Evolutionary conservation across 2,113 vertebrate genomes (phyloP), one percentile per base, ranked within the genome.

Genomic region (Hydrochoerus hydrochaeris): DNA sequence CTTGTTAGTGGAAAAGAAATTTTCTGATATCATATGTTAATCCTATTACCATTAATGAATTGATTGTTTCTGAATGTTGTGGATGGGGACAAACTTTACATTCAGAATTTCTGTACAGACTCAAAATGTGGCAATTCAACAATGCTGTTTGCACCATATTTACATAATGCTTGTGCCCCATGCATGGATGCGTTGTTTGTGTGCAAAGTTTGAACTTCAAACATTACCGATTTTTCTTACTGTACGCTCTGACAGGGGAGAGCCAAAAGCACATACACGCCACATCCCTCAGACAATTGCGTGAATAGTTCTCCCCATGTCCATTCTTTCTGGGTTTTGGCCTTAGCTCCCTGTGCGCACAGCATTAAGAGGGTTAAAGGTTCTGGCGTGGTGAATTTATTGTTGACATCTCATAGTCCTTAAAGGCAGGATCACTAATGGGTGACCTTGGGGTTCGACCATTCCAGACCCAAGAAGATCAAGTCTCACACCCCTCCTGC

Each of bases 281-380:
- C 97, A 97, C 97, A 97, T 98, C 97, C 97, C 80, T 7, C 30
- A 90, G 97, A 97, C 97, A 90, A 92, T 93, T 98, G 98, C 97
- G 97, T 95, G 95, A 98, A 98, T 98, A 97, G 98, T 98, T 98
- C 98, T 98, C 97, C 90, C 85, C 22, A 87, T 97, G 92, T 98
- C 95, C 90, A 44, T 98, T 98, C 97, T 98, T 99, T 98, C 86
- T 98, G 99, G 99, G 98, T 98, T 98, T 98, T 98, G 95, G 99
- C 98, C 99, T 99, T 98, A 99, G 99, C 99, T 99, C 98, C 98
- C 97, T 98, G 98, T 99, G 98, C 98, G 98, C 90, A 60, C 98
- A 98, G 99, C 99, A 99, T 99, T 99, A 99, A 99, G 98, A 99
- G 99, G 99, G 99, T 99, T 99, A 99, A 99, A 99, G 99, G 99